Base-by-base conservation (phyloP, 1,140 invertebrate species). In the Achatina immaculata region DNA sequence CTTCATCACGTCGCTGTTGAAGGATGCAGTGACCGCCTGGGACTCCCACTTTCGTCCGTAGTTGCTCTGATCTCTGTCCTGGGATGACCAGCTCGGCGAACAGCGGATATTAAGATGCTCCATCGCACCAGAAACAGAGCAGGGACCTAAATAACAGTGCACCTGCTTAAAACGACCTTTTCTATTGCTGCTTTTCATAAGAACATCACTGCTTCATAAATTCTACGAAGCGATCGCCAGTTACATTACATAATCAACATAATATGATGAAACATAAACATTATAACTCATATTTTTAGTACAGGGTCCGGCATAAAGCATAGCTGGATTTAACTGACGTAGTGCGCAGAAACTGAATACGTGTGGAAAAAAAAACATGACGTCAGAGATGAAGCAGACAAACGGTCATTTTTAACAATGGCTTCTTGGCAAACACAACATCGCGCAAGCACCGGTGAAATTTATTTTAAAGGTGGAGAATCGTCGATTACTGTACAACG, bases 41-140 rank as follows among this genome's bases (percentile, higher is more conserved):
- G 11, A 51, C 11, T 51, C 11, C 76, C 76, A 78, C 0, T 14
- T 2, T 28, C 1, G 21, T 9, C 43, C 31, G 42, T 45, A 78
- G 36, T 68, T 21, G 19, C 1, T 1, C 58, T 16, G 28, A 14
- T 68, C 62, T 43, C 58, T 40, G 31, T 66, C 9, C 28, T 9
- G 4, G 1, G 43, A 55, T 43, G 76, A 78, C 76, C 76, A 78
- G n/a, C 28, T n/a, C 9, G 42, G n/a, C 6, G 34, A 45, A 31
- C 76, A 78, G 21, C 58, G 36, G 28, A 78, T n/a, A 38, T 36
- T 31, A 2, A 78, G 1, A 2, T 78, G 28, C 0, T 9, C 7
- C 4, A 78, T 42, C 7, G 43, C 21, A 21, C n/a, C 34, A 38
- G 9, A 6, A 14, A 14, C 0, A 34, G 40, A 11, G 65, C 76